Base-by-base conservation (phyloP, 2,113 vertebrate species). In the Phylloscopus whistleri region DNA sequence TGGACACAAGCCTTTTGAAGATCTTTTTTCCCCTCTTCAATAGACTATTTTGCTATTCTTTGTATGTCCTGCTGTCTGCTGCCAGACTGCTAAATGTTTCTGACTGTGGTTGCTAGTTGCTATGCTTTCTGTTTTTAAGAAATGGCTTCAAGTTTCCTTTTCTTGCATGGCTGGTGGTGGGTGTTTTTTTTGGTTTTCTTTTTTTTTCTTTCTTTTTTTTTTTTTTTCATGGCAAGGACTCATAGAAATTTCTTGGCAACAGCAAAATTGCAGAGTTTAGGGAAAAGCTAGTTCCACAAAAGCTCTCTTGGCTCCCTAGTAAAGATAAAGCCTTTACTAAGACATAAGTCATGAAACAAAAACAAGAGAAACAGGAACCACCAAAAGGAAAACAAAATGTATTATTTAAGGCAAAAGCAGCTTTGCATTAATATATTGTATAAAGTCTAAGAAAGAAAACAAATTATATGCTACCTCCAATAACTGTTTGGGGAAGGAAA, bases 211-310 rank as follows among this genome's bases (percentile, higher is more conserved):
- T 90, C 66, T 85, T 89, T 33, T 10, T 33, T 52, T 62, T 20
- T 89, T 90, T 90, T 64, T 89, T 33, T 68, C 94, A 95, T 94
- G 95, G 95, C 91, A 97, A 94, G 89, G 16, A 67, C 52, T 81
- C 80, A 96, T 92, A 96, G 94, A 86, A 94, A 94, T 96, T 97
- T 95, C 72, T 96, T 98, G 97, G 97, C 98, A 98, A 77, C 52
- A 77, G 62, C 93, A 94, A 77, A 96, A 97, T 78, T 94, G 84
- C 91, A 90, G 93, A 93, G 90, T 86, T 94, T 79, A 94, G 81
- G 91, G 95, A 86, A 75, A 96, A 96, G 86, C 46, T 96, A 52
- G 51, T 92, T 92, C 72, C 88, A 84, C 37, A 84, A 79, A 96
- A 97, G 87, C 53, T 95, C 92, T 92, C 35, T 81, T 16, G 44